These are phyloP conservation scores for Parasteatoda tepidariorum DNA, from an alignment of 1,140 invertebrate genomes.

Conservation along the genomic window DNA sequence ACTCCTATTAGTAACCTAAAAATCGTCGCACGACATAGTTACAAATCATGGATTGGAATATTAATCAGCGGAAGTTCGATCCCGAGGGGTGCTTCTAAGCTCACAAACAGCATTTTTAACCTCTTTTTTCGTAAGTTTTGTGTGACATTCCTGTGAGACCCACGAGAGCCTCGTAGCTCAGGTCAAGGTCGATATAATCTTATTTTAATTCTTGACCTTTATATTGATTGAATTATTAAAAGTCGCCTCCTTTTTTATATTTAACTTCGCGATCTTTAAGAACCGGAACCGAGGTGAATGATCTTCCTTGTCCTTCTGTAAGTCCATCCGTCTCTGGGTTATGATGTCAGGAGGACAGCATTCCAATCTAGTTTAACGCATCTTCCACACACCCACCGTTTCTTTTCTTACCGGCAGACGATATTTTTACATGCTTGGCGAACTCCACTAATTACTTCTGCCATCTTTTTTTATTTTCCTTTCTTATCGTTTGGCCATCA, in stretches of 20 bases:
- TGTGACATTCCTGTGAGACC: not conserved
- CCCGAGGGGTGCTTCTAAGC: not conserved
- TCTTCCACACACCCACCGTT: not conserved
- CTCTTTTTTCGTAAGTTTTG: not conserved
- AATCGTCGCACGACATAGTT: not conserved
- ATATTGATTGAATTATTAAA: not conserved
- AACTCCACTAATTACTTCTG: not conserved
- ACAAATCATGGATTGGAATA: not conserved
- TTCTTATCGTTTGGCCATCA: not conserved
- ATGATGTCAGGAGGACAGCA: constrained; percentile 47
- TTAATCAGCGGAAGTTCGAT: not conserved
- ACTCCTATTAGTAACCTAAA: too few relatives aligned
- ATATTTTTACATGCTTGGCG: constrained; percentile 19
- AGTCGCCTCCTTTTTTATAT: not conserved
- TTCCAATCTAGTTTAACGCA: constrained; percentile 11
- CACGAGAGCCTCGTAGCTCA: not conserved
- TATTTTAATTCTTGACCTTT: not conserved
- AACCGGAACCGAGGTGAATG: constrained; percentile 43
- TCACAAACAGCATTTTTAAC: not conserved
- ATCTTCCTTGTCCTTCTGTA: constrained; percentile 31
- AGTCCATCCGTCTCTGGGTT: constrained; percentile 42
- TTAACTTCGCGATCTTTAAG: not conserved
- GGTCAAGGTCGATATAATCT: not conserved
- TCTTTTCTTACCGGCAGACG: not conserved
- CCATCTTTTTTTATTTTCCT: not conserved